These are phyloP conservation scores for Mesorhabditis spiculigera DNA, from an alignment of 2,888 invertebrate genomes.

Conservation along the genomic window DNA sequence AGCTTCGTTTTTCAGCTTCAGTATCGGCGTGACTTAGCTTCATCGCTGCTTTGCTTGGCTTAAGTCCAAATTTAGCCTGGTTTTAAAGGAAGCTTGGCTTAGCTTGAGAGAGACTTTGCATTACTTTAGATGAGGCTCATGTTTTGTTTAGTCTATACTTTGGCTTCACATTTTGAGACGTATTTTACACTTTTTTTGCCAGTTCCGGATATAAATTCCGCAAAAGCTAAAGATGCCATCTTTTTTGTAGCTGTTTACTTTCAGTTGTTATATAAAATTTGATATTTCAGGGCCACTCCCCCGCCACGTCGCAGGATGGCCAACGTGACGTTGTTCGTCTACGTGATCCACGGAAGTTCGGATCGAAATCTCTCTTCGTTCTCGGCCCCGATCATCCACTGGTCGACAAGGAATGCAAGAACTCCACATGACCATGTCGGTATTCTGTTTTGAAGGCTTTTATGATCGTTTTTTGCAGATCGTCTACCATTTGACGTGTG, in stretches of 20 bases:
- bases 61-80: no score
- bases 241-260: no score
- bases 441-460: neutral
- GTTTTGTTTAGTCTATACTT: no score
- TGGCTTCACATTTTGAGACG: no score
- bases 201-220: no score
- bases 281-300: conserved; percentile 10
- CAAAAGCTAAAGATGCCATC: neutral
- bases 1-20: no score
- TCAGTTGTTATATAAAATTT: neutral
- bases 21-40: no score
- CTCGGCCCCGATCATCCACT: conserved; percentile 38
- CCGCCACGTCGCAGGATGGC: neutral
- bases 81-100: no score
- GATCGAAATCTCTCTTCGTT: conserved; percentile 40
- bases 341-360: conserved; percentile 30
- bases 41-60: no score
- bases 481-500: conserved; percentile 24
- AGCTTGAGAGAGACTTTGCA: no score
- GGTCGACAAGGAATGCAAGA: conserved; percentile 18
- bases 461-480: conserved; percentile 18
- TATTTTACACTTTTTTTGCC: no score
- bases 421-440: conserved; percentile 21
- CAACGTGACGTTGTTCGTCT: conserved; percentile 48
- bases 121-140: no score